A percentile compares a stretch with the other conserved stretches of the same genome.
phyloP scores from a whole-genome alignment of 2,797 vertebrate genomes.

The Pseudotriccus pelzelni region DNA sequence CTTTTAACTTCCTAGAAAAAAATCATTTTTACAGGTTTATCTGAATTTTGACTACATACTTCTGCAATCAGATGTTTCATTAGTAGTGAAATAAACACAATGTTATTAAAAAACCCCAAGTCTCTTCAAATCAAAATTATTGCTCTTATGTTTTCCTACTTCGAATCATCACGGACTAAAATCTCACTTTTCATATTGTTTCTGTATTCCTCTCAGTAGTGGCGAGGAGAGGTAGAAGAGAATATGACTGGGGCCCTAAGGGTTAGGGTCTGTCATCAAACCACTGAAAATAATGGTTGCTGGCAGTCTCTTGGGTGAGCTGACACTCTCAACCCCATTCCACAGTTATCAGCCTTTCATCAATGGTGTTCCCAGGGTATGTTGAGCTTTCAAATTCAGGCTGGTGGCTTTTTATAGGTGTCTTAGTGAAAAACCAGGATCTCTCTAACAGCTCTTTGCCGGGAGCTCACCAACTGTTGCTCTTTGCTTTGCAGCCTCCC shows the following conservation, averaged over 20 bases:
- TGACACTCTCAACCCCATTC: background rate
- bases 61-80: slow-evolving; percentile 22
- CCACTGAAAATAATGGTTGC: background rate
- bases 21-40: slow-evolving; percentile 26
- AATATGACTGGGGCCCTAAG: background rate
- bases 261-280: background rate
- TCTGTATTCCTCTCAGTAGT: background rate
- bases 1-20: slow-evolving; percentile 49
- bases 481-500: background rate
- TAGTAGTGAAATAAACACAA: background rate
- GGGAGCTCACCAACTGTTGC: background rate
- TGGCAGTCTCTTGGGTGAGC: background rate
- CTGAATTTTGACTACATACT: slow-evolving; percentile 29
- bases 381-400: background rate
- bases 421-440: background rate
- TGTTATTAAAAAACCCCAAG: background rate
- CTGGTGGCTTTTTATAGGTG: background rate
- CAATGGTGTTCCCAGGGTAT: accelerated
- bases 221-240: background rate
- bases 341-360: background rate
- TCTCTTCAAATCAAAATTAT: background rate
- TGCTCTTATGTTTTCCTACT: background rate
- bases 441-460: background rate
- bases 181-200: background rate
- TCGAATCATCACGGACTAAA: background rate